Base-by-base conservation (phyloP, 2,888 invertebrate genomes). In the Agrypnus murinus region DNA sequence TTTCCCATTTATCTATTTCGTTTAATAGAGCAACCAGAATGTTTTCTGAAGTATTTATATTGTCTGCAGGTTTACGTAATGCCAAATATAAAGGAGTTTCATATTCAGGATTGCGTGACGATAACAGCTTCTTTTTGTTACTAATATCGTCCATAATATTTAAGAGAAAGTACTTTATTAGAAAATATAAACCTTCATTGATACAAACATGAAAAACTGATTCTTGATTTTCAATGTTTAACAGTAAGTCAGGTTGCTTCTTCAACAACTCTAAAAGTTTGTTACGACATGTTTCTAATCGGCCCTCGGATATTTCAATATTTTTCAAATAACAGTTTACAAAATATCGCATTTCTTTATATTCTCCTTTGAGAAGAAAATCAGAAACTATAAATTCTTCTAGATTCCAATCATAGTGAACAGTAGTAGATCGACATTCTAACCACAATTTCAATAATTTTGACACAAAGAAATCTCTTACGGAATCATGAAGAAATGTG, bases 391-490 rank as follows among this genome's bases (percentile, higher is more conserved):
- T 40, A 32, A 67, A 71, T 57, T 55, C 25, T 43, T 34, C 59
- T 10, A 71, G 6, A 32, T 67, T 14, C 53, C 63, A 67, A 25
- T 67, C 17, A 4, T 9, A 6, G 15, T 34, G 14, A 19, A 12
- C 2, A 9, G 59, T 5, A 14, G 50, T 25, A 31, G 36, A 38
- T 25, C 25, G 12, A 0, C 8, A 19, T 55, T 63, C 55, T 36
- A 67, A 45, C 71, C 71, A 71, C 0, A 32, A 38, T 19, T 45
- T 40, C 6, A 67, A 14, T 3, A 40, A 67, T 50, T 63, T 15
- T 10, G 67, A 19, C 17, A 64, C 12, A 50, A 71, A 63, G 40
- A 58, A 71, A 63, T 71, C 71, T 10, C 67, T 38, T n/a, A 71
- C 36, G 0, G 71, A 64, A 53, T 67, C 67, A 55, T 71, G 67